Percentiles rank a stretch among this genome's conserved stretches.
phyloP scores from a whole-genome alignment of 2,113 vertebrate genomes.

The Bolborhynchus lineola region DNA sequence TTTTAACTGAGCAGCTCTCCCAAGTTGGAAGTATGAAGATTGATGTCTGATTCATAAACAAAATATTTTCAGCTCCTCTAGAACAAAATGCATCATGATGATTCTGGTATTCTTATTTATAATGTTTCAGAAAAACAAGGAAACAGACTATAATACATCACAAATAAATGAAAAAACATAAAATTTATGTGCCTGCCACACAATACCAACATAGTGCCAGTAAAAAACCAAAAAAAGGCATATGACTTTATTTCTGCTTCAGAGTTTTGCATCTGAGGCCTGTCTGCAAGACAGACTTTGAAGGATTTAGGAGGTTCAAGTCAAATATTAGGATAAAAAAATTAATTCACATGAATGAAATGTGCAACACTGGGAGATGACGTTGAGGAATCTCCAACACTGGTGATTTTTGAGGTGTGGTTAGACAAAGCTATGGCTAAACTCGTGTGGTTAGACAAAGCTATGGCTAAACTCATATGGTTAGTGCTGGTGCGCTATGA shows the following conservation, averaged over 20 bases:
- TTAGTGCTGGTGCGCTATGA: background rate
- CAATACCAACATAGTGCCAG: background rate
- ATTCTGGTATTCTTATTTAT: background rate
- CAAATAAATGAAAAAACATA: background rate
- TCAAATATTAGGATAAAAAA: background rate
- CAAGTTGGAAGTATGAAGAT: background rate
- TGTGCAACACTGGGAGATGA: background rate
- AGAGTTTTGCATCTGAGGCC: background rate
- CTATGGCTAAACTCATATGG: too few species aligned
- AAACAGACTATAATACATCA: background rate
- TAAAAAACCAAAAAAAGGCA: background rate
- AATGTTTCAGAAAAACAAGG: background rate
- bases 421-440: background rate
- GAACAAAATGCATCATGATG: background rate
- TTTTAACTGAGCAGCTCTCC: background rate
- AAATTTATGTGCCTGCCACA: background rate
- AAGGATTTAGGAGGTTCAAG: background rate
- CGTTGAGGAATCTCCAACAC: background rate
- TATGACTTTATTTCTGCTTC: background rate
- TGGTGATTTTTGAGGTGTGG: background rate
- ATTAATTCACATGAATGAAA: background rate
- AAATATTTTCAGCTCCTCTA: background rate
- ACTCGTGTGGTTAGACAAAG: too few species aligned
- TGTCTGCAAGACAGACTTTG: background rate
- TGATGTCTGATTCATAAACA: background rate